Base-by-base conservation (phyloP, 1,140 invertebrate species). In the Macrobrachium rosenbergii region DNA sequence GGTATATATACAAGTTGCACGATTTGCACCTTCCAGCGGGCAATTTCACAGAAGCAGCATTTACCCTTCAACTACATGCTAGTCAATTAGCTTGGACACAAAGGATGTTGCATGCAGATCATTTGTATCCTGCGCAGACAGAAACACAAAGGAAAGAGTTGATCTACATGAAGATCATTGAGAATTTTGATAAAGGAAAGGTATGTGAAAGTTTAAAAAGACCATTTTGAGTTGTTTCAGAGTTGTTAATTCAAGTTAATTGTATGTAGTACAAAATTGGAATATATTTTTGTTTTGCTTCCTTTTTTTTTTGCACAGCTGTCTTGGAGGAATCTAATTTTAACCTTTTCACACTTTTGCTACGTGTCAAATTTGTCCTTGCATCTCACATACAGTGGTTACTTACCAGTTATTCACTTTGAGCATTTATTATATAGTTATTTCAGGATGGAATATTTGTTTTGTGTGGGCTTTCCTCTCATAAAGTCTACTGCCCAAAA, bases 1-100 rank as follows among this genome's bases (percentile, higher is more conserved):
- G 97, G 72, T 99, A 99, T 91, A 97, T 99, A 77, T 98, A 99
- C 92, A 99, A 99, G 92, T 93, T 99, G 19, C 97, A 98, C 91
- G 97, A 98, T 91, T 93, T 99, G 16, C 98, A 99, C 92, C 92
- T 98, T 12, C 95, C 96, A 45, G 97, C 97, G 28, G 98, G 98
- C 85, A 99, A 99, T 92, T 98, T 95, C 90, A 97, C 98, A 0
- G 98, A 99, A 93, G 98, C 98, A 37, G 98, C 97, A 3, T 98
- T 97, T 90, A 99, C 98, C 0, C 94, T 99, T 88, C 95, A 98
- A 92, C 92, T 99, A 0, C 98, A 99, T 91, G 97, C 98, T 0
- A 96, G 97, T 91, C 96, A 97, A 90, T 92, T 99, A 43, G 94
- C 94, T 88, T 99, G 98, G 97, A 95, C 95, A 69, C 95, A 95